Evolutionary conservation across 2,888 invertebrate species (phyloP), one percentile per base, ranked within the genome.

Genomic region (Helobdella robusta): DNA sequence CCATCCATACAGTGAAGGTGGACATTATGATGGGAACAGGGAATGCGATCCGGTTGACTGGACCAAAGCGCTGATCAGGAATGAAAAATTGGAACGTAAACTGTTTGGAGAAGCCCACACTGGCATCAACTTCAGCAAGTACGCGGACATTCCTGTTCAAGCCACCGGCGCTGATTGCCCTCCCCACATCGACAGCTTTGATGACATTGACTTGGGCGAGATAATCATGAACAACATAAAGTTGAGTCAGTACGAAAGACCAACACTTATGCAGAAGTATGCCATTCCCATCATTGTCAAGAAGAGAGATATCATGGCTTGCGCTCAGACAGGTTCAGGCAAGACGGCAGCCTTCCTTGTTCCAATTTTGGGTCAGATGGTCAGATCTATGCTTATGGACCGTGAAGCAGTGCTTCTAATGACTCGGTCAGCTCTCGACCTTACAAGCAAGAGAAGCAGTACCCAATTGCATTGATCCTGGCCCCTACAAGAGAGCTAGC

Each of bases 131-230:
- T 98, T 98, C 84, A 94, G 91, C 84, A 97, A 98, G 83, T 98
- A 98, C 83, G 97, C 99, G 85, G 97, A 98, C 85, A 98, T 98
- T 81, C 98, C 98, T 79, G 98, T 99, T 81, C 95, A 98, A 84
- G 95, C 95, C 80, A 95, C 95, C 82, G 98, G 98, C 70, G 89
- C 92, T 72, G 86, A 89, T 80, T 89, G 91, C 77, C 97, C 98
- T 75, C 82, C 85, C 74, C 87, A 89, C 82, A 95, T 97, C 83
- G 85, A 87, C 82, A 86, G 87, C 79, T 94, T 95, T 83, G 72
- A 72, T 52, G 77, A 78, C 30, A 87, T 92, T 83, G 87, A 89
- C 85, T 85, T 95, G 87, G 94, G 93, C 81, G 92, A 93, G 82
- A 90, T 95, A 82, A 90, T 94, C 81, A 65, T 87, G n/a, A 85